Percentiles rank a stretch among this genome's conserved stretches.
Evolutionary conservation across 2,797 vertebrate genomes (phyloP).

Genomic region (Sphenopsis melanotis): DNA sequence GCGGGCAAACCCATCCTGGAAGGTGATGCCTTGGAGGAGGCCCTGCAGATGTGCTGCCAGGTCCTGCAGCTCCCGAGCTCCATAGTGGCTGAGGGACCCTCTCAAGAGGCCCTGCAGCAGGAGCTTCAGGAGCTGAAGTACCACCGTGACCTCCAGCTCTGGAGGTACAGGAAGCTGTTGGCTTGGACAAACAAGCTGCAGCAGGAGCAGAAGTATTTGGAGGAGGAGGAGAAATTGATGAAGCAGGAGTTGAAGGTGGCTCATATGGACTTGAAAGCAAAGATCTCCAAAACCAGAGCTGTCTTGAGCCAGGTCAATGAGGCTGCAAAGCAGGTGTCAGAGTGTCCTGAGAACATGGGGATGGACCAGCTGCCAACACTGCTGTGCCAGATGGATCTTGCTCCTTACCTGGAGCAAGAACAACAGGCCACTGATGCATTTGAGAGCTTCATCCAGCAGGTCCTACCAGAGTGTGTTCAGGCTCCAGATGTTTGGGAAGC

Average conservation of each 20-base stretch:
- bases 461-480: not conserved
- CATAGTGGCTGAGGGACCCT: not conserved
- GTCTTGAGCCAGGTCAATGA: not conserved
- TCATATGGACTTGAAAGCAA: not conserved
- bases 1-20: conserved; percentile 49
- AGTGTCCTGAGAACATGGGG: not conserved
- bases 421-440: not conserved
- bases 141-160: not conserved
- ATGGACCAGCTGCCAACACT: not conserved
- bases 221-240: not conserved
- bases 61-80: not conserved
- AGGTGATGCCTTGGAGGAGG: not conserved
- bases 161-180: not conserved
- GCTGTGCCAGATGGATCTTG: not conserved
- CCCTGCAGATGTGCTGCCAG: not conserved
- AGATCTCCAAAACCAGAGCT: not conserved
- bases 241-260: not conserved
- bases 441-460: not conserved
- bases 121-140: conserved; percentile 13
- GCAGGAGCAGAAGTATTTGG: not conserved
- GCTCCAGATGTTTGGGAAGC: not conserved
- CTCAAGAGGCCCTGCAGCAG: not conserved
- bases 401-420: conserved; percentile 5
- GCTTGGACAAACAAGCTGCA: not conserved
- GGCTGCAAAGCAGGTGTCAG: not conserved